Base-by-base conservation (phyloP, 1,140 invertebrate species). In the Linepithema humile region DNA sequence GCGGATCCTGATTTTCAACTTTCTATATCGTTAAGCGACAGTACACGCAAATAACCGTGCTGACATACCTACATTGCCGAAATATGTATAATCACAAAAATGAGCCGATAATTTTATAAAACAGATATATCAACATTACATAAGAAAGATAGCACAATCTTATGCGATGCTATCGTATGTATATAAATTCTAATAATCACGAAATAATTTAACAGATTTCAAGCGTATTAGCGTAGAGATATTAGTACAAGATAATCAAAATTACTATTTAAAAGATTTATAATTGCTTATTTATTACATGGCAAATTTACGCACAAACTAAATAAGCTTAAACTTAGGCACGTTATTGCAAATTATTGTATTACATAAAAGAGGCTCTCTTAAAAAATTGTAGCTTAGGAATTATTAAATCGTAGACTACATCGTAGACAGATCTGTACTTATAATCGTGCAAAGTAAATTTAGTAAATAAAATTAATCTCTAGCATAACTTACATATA, bases 1-100 rank as follows among this genome's bases (percentile, higher is more conserved):
- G 15, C 5, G n/a, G 17, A 50, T 65, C 15, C 40, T 9, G 32
- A 77, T 77, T 77, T 77, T 50, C 32, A 32, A 17, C 59, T 65
- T 77, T 77, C 60, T 29, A 65, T 32, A 50, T 50, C n/a, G 23
- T 29, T n/a, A 67, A n/a, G 15, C 9, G 12, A 1, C 0, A 62
- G 9, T 2, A 10, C n/a, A 74, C 23, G n/a, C 35, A 15, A 12
- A 3, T 17, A 23, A 1, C 7, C 17, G 9, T 1, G 7, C 7
- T 17, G 2, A 17, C 29, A 29, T 29, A 0, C 2, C 26, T 2
- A 32, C n/a, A 53, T 53, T 53, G 20, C 23, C 23, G 12, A 23
- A 26, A 57, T 62, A 60, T 6, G n/a, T n/a, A 35, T 2, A 62
- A 4, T n/a, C 2, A 12, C n/a, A n/a, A n/a, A n/a, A n/a, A n/a